These are phyloP conservation scores for Rotaria socialis DNA, from an alignment of 2,888 invertebrate species.

Conservation along the genomic window DNA sequence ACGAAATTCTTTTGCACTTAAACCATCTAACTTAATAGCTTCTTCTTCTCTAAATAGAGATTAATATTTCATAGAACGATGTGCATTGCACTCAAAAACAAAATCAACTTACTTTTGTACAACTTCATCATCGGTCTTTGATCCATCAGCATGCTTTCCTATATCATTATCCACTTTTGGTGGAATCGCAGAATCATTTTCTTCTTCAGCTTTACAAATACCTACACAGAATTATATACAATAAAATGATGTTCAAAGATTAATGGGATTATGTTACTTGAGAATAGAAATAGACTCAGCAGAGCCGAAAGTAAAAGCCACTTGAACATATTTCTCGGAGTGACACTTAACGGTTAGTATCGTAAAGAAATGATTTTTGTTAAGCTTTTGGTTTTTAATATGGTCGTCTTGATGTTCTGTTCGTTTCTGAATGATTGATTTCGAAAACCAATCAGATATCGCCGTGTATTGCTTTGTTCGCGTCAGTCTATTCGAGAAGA, in stretches of 20 bases:
- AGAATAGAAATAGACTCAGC: not conserved
- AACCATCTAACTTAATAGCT: constrained; percentile 69
- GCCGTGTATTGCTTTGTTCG: not conserved
- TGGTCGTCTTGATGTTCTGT: not conserved
- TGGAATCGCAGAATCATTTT: constrained; percentile 49
- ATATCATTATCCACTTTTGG: constrained; percentile 68
- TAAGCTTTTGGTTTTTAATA: not conserved
- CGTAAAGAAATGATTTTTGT: not conserved
- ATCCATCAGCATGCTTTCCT: constrained; percentile 79
- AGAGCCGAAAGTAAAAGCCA: not conserved
- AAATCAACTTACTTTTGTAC: constrained; percentile 63
- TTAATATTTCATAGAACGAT: no score
- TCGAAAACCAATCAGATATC: not conserved
- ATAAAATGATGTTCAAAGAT: not conserved
- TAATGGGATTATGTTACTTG: not conserved
- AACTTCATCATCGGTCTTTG: constrained; percentile 87
- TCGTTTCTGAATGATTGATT: not conserved
- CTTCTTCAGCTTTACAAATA: constrained; percentile 49
- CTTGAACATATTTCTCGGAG: not conserved
- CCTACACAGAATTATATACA: not conserved
- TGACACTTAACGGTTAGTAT: not conserved
- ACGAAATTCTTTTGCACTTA: constrained; percentile 86
- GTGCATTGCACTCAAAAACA: not conserved
- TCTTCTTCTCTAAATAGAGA: constrained; percentile 38
- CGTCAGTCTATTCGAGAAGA: not conserved